Conservation (phyloP, 1,140 invertebrate genomes). For the Brachionus rubens region DNA sequence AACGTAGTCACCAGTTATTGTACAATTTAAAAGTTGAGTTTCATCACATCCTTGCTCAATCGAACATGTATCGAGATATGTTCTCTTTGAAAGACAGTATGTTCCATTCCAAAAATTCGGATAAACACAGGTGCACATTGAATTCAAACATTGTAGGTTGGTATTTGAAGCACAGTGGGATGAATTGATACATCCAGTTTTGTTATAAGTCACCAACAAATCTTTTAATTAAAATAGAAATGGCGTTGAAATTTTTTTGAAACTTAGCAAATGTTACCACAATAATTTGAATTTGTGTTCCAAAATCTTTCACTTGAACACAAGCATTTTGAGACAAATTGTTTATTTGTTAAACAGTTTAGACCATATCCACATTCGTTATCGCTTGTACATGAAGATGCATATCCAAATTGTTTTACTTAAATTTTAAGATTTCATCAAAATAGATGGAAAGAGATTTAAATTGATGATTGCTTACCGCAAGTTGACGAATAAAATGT, state of each 20-base stretch:
- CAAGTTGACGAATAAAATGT: no score
- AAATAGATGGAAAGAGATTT: no score
- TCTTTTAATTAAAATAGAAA: background rate
- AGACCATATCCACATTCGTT: slow-evolving; percentile 8
- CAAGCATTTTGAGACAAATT: background rate
- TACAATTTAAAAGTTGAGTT: background rate
- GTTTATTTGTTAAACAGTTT: background rate
- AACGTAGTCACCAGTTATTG: background rate
- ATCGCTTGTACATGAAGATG: background rate
- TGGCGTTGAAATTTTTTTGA: background rate
- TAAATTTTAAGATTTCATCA: no score
- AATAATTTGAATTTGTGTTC: background rate
- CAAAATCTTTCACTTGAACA: slow-evolving; percentile 19
- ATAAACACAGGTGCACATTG: slow-evolving; percentile 9
- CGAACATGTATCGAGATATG: background rate
- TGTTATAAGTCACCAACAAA: background rate
- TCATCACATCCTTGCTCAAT: slow-evolving; percentile 6
- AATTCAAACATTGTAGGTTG: background rate
- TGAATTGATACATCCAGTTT: background rate
- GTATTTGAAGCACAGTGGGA: background rate
- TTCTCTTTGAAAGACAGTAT: background rate
- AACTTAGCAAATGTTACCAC: background rate
- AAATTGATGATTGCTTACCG: no score
- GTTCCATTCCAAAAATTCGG: slow-evolving; percentile 2
- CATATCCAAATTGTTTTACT: background rate